phyloP scores from a whole-genome alignment of 2,113 vertebrate species.

The Pelobates fuscus region DNA sequence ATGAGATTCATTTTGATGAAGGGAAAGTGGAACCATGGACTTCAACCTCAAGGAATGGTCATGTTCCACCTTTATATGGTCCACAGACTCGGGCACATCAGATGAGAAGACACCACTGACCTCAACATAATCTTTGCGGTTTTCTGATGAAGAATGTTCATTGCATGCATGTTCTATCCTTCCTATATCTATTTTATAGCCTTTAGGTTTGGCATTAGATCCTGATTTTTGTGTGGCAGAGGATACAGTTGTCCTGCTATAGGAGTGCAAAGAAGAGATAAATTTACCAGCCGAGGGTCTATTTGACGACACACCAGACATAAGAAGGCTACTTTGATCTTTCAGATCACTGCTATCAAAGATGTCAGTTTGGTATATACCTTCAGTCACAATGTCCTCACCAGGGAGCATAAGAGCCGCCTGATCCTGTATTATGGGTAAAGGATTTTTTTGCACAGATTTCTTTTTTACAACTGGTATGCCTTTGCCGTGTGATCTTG shows the following conservation, averaged over 20 bases:
- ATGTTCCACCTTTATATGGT: background rate
- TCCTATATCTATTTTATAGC: background rate
- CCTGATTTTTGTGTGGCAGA: conserved; percentile 54
- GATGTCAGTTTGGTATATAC: background rate
- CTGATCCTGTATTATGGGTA: background rate
- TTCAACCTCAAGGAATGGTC: background rate
- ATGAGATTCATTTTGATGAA: background rate
- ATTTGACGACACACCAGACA: conserved; percentile 66
- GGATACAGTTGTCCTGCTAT: conserved; percentile 74
- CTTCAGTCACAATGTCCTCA: conserved; percentile 32
- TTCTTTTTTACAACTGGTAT: conserved; percentile 55
- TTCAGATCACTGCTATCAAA: conserved; percentile 1
- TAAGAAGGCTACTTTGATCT: conserved; percentile 54
- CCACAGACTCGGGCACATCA: background rate
- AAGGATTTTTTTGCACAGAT: background rate
- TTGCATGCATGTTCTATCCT: background rate
- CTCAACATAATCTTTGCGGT: background rate
- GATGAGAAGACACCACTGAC: background rate
- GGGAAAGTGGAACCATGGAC: background rate
- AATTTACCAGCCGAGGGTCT: conserved; percentile 73
- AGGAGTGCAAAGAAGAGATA: conserved; percentile 78
- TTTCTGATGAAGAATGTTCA: background rate
- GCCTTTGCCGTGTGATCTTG: conserved; percentile 60
- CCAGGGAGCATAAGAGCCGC: background rate
- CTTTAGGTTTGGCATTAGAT: background rate